Evolutionary conservation across 2,113 vertebrate genomes (phyloP), one percentile per base, ranked within the genome.

Genomic region (Plecturocebus donacophilus): DNA sequence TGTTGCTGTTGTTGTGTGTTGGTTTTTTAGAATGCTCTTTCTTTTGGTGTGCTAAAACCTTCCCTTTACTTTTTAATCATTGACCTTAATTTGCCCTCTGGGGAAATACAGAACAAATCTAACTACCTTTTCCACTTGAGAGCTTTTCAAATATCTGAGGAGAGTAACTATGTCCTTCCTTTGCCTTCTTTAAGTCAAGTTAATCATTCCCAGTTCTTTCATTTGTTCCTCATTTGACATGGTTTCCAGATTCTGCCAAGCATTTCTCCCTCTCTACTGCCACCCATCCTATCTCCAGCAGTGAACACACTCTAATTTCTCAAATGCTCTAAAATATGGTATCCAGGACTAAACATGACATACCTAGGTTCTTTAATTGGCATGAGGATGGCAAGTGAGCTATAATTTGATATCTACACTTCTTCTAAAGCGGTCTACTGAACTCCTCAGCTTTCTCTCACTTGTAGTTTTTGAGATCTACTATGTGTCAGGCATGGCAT

Each of bases 181-280:
- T 61, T 16, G 35, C 88, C 90, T 97, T 97, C 94, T 96, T 97
- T 92, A 61, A 77, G 95, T 87, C 85, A 82, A 85, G 56, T 87
- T 97, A 97, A 97, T 98, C 90, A 96, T 92, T 95, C 77, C 85
- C 95, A 90, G 94, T 82, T 92, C 81, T 92, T 91, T 97, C 90
- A 91, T 95, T 97, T 97, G 97, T 97, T 96, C 93, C 56, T 96
- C 52, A 96, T 97, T 96, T 96, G 95, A 95, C 92, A 94, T 82
- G 97, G 95, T 97, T 97, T 97, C 85, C 90, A 87, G 73, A 85
- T 75, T 77, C 23, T 96, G 94, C 90, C 92, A 96, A 90, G 47
- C 58, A 95, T 92, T 96, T 96, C 49, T 52, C 47, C 58, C 32
- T 82, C 23, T 64, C 61, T 64, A 58, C 81, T 3, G 42, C 25